These are phyloP conservation scores for Cottoperca gobio DNA, from an alignment of 2,797 vertebrate genomes.

Conservation along the genomic window DNA sequence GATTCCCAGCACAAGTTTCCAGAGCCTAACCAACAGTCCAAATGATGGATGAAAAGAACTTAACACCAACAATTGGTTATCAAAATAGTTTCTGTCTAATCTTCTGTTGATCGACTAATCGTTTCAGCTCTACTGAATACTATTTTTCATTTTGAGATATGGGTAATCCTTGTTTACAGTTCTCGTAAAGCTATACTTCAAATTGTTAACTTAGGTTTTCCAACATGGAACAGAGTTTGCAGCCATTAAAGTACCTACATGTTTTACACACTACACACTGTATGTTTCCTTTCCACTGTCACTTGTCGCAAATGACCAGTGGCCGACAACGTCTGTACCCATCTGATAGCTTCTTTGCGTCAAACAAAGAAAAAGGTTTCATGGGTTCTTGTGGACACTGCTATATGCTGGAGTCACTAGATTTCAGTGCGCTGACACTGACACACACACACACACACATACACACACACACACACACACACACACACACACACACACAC, in stretches of 20 bases:
- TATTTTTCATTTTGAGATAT: background rate
- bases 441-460: conserved; percentile 22
- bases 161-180: background rate
- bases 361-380: conserved; percentile 10
- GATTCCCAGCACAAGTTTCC: too few relatives aligned
- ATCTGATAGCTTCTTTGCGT: background rate
- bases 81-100: background rate
- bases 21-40: background rate
- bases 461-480: conserved; percentile 22
- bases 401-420: conserved; percentile 8
- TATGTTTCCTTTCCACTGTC: background rate
- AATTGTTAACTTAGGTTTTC: background rate
- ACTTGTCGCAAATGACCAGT: background rate
- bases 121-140: background rate
- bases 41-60: background rate
- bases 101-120: background rate
- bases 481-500: conserved; percentile 34
- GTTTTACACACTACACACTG: background rate
- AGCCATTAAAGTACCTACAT: background rate
- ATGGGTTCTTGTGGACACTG: background rate
- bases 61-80: background rate
- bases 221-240: background rate
- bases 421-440: conserved; percentile 22
- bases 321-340: background rate
- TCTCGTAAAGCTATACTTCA: background rate